Conservation (phyloP, 2,797 vertebrate species). For the Enteromius radiatus region DNA sequence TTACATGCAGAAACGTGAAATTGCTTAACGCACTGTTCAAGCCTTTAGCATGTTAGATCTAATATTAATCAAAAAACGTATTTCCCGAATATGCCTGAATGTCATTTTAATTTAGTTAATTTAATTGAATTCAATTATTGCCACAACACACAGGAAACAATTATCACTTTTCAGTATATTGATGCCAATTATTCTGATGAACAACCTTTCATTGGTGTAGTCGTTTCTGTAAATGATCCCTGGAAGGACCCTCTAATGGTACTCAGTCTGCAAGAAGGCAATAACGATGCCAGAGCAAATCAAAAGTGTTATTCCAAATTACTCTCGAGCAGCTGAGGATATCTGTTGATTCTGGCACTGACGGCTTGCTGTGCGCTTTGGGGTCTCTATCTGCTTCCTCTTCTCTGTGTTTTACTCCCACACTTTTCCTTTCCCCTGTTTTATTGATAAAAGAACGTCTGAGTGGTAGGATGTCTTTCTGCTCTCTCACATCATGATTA, state of each 20-base stretch:
- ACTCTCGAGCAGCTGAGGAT: conserved; percentile 46
- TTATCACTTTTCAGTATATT: conserved; percentile 27
- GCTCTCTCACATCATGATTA: conserved; percentile 40
- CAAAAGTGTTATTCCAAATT: conserved; percentile 32
- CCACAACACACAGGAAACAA: conserved; percentile 34
- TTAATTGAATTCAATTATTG: background rate
- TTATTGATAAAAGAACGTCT: conserved; percentile 54
- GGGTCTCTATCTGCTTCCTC: conserved; percentile 21
- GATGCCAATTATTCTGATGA: conserved; percentile 20
- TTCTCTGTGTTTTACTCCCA: conserved; percentile 41
- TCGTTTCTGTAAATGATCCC: conserved; percentile 43
- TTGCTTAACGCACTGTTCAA: background rate
- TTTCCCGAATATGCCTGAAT: background rate
- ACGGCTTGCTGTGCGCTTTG: conserved; percentile 41
- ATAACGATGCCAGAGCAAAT: conserved; percentile 41
- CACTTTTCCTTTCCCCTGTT: conserved; percentile 38
- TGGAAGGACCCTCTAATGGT: conserved; percentile 18
- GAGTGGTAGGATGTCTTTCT: conserved; percentile 52
- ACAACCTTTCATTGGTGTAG: conserved; percentile 7
- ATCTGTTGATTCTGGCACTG: conserved; percentile 46
- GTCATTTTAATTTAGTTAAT: conserved; percentile 3
- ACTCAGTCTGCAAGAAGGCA: conserved; percentile 6
- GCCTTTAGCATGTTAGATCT: background rate
- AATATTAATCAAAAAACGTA: background rate
- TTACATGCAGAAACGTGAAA: background rate